phyloP scores from a whole-genome alignment of 2,113 vertebrate species.

The Onychostoma macrolepis region DNA sequence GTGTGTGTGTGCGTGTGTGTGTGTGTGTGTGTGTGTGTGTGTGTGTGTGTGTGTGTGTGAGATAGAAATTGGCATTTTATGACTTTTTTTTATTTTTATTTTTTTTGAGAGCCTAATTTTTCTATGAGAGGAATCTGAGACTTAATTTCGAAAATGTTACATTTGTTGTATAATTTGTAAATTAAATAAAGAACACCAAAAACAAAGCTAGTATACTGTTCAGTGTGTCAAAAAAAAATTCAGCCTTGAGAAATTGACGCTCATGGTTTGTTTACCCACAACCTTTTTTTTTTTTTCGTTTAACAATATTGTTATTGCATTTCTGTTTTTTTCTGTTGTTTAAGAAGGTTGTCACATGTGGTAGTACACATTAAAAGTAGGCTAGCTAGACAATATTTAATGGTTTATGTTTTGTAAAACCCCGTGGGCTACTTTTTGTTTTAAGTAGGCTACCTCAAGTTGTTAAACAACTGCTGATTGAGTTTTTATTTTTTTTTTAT shows the following conservation, averaged over 20 bases:
- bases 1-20: neutral
- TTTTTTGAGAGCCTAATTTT: neutral
- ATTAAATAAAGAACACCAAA: neutral
- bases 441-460: neutral
- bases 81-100: no score
- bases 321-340: neutral
- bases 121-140: neutral
- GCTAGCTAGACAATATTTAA: neutral
- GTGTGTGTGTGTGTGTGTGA: neutral
- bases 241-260: neutral
- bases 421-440: neutral
- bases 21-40: neutral
- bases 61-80: neutral
- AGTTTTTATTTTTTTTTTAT: neutral
- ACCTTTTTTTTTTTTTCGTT: neutral
- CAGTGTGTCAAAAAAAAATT: no score
- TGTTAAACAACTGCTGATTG: neutral
- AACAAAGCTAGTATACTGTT: neutral
- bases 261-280: neutral
- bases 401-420: neutral
- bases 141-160: neutral
- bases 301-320: neutral
- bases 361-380: neutral
- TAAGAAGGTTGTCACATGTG: neutral
- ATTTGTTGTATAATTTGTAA: neutral